Evolutionary conservation across 35 echinoderm and acorn worm genomes (phyloP).

Genomic region (Eucidaris tribuloides): DNA sequence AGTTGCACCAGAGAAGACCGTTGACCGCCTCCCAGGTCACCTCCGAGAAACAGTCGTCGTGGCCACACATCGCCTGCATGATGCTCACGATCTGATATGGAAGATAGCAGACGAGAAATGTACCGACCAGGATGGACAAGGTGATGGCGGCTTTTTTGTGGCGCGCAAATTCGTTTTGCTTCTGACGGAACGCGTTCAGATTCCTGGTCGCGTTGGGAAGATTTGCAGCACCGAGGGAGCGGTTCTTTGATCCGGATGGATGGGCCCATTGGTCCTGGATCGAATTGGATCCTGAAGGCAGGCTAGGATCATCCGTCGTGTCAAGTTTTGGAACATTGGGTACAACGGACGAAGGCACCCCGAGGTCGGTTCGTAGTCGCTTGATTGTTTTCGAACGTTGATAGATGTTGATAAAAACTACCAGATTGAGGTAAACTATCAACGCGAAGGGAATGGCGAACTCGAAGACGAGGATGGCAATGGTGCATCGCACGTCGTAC

Average conservation of each 20-base stretch:
- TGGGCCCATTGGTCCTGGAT: background rate
- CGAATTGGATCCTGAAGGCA: background rate
- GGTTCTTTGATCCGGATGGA: no score
- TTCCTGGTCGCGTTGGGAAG: no score
- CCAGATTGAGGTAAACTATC: conserved; percentile 28
- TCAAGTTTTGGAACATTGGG: background rate
- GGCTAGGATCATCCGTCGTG: background rate
- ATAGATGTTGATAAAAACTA: conserved; percentile 40
- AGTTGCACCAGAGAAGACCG: conserved; percentile 49
- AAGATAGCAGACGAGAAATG: conserved; percentile 31
- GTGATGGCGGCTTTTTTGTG: conserved; percentile 54
- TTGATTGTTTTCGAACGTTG: conserved; percentile 21
- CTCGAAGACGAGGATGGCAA: conserved; percentile 16
- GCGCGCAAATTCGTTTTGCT: background rate
- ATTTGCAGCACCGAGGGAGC: no score
- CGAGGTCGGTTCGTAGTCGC: background rate
- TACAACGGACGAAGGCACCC: background rate
- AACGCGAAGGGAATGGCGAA: conserved; percentile 26
- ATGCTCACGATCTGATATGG: conserved; percentile 34
- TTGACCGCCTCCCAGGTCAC: conserved; percentile 48
- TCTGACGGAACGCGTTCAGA: background rate
- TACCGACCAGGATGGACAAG: conserved; percentile 31
- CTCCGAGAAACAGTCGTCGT: background rate
- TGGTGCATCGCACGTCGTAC: conserved; percentile 1
- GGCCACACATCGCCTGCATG: background rate